Base-by-base conservation (phyloP, 2,888 invertebrate genomes). In the Diarsia brunnea region DNA sequence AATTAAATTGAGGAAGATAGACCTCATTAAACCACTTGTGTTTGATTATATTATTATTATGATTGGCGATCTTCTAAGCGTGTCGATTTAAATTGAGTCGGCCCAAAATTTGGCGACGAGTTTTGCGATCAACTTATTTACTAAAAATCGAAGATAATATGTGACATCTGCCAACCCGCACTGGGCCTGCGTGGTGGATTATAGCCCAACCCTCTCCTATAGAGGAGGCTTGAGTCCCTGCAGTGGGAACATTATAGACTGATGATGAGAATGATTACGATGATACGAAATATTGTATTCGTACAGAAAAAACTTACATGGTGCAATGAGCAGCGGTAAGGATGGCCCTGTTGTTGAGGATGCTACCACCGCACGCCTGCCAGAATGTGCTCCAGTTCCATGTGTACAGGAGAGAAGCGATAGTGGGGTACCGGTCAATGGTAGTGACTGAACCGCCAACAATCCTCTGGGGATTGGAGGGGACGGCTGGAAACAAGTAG, bases 361-460 rank as follows among this genome's bases (percentile, higher is more conserved):
- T 83, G 47, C 78, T 53, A 24, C 90, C 91, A 47, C 90, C 91
- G 55, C 91, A 91, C 0, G 73, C 47, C 53, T 91, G 91, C 49
- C 63, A 58, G 64, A 55, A 86, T 0, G 72, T 0, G 43, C 38
- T 72, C 55, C 38, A 79, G 69, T 81, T 71, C 80, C 79, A 82
- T 24, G 89, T 65, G 70, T 64, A 86, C 27, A 92, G 31, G 11
- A 92, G 68, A 38, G 86, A 63, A 0, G 81, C 86, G 12, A 87
- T 89, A 14, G 70, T 58, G 0, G 83, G 82, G 65, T 90, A 90
- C 11, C 68, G 73, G 2, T 76, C 68, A 67, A 92, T 91, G 27
- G 82, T 89, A 5, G 90, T 90, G 1, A 70, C 68, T 2, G 89
- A 83, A 8, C 92, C 92, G 5, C 93, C 93, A 21, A 92, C 88